Base-by-base conservation (phyloP, 2,797 vertebrate species). In the Spinibarbus caldwelli region DNA sequence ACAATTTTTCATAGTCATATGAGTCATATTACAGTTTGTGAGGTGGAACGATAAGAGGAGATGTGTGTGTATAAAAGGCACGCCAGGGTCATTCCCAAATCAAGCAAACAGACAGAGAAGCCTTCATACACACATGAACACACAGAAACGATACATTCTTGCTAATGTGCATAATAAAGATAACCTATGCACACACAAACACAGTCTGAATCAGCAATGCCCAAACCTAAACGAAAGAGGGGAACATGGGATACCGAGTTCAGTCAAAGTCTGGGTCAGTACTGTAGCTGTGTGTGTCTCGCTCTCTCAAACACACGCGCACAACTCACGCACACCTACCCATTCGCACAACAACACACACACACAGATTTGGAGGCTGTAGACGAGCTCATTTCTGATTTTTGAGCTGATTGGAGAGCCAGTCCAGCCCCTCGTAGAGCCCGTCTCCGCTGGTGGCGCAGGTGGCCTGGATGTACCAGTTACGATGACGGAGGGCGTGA, bases 371-470 rank as follows among this genome's bases (percentile, higher is more conserved):
- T 75, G 72, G 78, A 85, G 93, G 91, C 72, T 82, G 89, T 90
- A 94, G 93, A 94, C 94, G 91, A 94, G 94, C 95, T 96, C 95
- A 96, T 95, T 97, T 97, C 93, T 95, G 94, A 92, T 94, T 96
- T 92, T 95, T 96, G 52, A 96, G 94, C 94, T 97, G 96, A 93
- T 96, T 96, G 93, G 96, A 96, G 89, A 96, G 96, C 96, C 96
- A 97, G 91, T 96, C 95, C 80, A 96, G 96, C 83, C 96, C 96
- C 92, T 97, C 95, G 15, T 96, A 96, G 79, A 96, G 89, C 76
- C 96, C 96, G 12, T 96, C 96, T 9, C 96, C 96, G 4, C 95
- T 96, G 90, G 96, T 96, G 87, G 96, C 96, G 47, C 96, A 97
- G 87, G 96, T 96, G 89, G 96, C 95, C 93, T 96, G 96, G 92